Evolutionary conservation across 2,797 vertebrate genomes (phyloP).

Genomic region (Premnoplex brunnescens): DNA sequence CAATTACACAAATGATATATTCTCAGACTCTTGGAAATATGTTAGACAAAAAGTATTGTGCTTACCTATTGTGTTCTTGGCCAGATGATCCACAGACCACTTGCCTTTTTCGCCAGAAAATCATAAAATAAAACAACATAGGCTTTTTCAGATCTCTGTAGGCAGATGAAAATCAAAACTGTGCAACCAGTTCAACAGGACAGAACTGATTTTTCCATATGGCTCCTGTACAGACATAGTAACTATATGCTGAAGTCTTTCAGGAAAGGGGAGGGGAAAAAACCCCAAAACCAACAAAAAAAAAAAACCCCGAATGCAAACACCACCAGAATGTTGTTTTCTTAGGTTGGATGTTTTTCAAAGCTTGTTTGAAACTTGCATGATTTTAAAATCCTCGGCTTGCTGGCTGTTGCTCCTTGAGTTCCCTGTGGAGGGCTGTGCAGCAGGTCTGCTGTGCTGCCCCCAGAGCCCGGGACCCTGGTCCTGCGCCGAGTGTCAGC

Average conservation of each 20-base stretch:
- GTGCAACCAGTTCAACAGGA: constrained; percentile 13
- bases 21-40: not conserved
- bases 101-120: not conserved
- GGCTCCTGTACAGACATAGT: not conserved
- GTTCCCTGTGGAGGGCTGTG: not conserved
- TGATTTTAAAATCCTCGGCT: not conserved
- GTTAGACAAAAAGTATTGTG: not conserved
- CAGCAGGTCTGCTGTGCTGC: fast-evolving
- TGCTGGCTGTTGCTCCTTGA: not conserved
- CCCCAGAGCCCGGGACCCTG: not conserved
- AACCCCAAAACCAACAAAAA: not conserved
- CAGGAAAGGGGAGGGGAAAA: not conserved
- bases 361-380: not conserved
- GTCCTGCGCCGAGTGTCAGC: not conserved
- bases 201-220: constrained; percentile 55
- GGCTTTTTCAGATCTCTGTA: constrained; percentile 42
- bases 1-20: not conserved
- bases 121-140: not conserved
- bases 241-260: not conserved
- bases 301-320: too few species aligned
- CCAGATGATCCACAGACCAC: not conserved
- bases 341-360: not conserved
- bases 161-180: constrained; percentile 52
- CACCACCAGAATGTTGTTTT: not conserved
- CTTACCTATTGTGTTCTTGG: constrained; percentile 55